A percentile compares a stretch with the other conserved stretches of the same genome.
These are phyloP conservation scores for fruit fly (Drosophila melanogaster) DNA, from an alignment of 1,140 invertebrate species.

Conservation along the genomic window DNA sequence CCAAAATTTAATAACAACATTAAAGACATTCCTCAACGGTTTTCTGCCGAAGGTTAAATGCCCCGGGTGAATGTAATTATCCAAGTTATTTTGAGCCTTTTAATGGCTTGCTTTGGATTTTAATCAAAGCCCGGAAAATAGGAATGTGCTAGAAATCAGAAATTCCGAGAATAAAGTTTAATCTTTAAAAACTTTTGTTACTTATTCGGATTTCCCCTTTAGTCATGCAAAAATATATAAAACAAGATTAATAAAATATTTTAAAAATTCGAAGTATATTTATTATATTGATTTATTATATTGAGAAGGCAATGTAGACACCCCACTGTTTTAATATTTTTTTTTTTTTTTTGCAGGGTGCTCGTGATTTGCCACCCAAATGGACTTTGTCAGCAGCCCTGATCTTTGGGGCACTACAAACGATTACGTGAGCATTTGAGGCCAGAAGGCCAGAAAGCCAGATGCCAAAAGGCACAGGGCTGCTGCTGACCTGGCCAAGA, in stretches of 20 bases:
- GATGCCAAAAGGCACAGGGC: constrained; percentile 22
- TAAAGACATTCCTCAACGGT: constrained; percentile 2
- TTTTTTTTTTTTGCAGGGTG: constrained; percentile 10
- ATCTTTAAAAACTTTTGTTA: no score
- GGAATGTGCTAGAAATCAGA: no score
- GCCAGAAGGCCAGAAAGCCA: constrained; percentile 19
- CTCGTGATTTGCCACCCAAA: constrained; percentile 6
- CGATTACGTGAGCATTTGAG: constrained; percentile 35
- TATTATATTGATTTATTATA: no score
- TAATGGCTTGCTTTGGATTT: background rate
- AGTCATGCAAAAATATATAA: no score
- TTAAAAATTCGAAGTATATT: background rate
- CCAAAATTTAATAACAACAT: constrained; percentile 34
- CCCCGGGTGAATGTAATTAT: constrained; percentile 12
- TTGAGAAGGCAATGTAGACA: background rate
- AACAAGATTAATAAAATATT: background rate
- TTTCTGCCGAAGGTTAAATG: constrained; percentile 9
- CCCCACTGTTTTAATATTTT: background rate
- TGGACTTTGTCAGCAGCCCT: constrained; percentile 55
- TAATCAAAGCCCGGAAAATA: no score
- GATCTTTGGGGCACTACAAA: constrained; percentile 7
- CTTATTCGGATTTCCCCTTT: no score
- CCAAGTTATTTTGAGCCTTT: background rate
- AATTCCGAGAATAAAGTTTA: no score
- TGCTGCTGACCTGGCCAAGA: constrained; percentile 43